Evolutionary conservation across 2,113 vertebrate species (phyloP).

Genomic region (Cyanoderma ruficeps): DNA sequence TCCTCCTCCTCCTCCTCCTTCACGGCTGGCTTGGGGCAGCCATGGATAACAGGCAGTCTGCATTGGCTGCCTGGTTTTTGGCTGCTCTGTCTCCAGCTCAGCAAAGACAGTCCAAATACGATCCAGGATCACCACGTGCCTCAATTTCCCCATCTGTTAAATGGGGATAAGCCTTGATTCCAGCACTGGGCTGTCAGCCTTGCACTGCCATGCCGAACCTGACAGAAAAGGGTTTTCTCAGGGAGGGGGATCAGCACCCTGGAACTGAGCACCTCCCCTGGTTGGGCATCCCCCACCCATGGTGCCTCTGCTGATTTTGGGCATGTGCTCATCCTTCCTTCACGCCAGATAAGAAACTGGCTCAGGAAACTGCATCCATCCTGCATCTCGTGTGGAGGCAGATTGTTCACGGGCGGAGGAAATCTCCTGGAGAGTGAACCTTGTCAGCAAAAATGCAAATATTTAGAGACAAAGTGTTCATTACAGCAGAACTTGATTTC

Average conservation of each 20-base stretch:
- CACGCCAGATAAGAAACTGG: neutral
- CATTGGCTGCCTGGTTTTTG: neutral
- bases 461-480: constrained; percentile 68
- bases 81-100: neutral
- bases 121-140: neutral
- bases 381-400: constrained; percentile 3
- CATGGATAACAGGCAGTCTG: neutral
- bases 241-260: neutral
- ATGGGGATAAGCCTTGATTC: neutral
- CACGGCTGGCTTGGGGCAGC: accelerated
- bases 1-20: neutral
- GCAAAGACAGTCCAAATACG: neutral
- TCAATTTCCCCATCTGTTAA: constrained; percentile 4
- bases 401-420: constrained; percentile 50
- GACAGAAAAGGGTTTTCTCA: neutral
- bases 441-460: constrained; percentile 73
- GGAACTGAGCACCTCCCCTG: neutral
- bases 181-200: accelerated
- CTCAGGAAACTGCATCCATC: neutral
- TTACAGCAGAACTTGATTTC: constrained; percentile 68
- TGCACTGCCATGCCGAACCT: neutral
- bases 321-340: neutral
- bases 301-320: neutral
- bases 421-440: constrained; percentile 64
- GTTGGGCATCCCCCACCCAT: accelerated